Percentiles rank a stretch among this genome's conserved stretches.
These are phyloP conservation scores for Phaonia tiefii DNA, from an alignment of 2,888 invertebrate genomes.

Conservation along the genomic window DNA sequence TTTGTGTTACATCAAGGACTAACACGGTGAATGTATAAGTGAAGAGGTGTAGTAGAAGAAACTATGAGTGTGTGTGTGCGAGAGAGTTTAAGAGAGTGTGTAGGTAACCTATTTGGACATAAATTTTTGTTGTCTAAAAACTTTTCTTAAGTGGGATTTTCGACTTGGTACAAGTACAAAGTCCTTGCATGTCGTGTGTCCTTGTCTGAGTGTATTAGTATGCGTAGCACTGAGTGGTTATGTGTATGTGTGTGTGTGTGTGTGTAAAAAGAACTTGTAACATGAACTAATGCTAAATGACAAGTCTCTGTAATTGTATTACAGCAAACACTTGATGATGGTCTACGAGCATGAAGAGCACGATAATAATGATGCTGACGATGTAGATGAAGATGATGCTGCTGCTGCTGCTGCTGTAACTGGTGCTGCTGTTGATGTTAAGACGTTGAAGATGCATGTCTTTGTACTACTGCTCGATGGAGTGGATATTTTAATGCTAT, in stretches of 20 bases:
- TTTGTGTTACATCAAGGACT: neutral
- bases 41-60: too few relatives aligned
- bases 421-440: neutral
- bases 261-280: conserved; percentile 47
- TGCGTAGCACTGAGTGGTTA: too few relatives aligned
- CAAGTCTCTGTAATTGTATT: conserved; percentile 64
- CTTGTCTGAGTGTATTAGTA: neutral
- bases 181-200: neutral
- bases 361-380: neutral
- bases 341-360: neutral
- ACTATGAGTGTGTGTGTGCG: conserved; percentile 1
- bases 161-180: conserved; percentile 54
- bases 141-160: conserved; percentile 66
- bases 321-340: conserved; percentile 47
- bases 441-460: conserved; percentile 18
- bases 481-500: conserved; percentile 37
- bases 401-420: neutral
- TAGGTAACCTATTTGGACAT: conserved; percentile 59
- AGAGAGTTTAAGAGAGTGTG: neutral
- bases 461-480: conserved; percentile 9
- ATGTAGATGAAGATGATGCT: conserved; percentile 2
- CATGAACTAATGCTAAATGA: conserved; percentile 65
- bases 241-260: neutral
- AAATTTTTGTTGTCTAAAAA: conserved; percentile 55
- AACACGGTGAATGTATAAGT: neutral